Percentiles rank a stretch among this genome's conserved stretches.
Evolutionary conservation across 2,113 vertebrate species (phyloP).

Genomic region (Etia nguti): DNA sequence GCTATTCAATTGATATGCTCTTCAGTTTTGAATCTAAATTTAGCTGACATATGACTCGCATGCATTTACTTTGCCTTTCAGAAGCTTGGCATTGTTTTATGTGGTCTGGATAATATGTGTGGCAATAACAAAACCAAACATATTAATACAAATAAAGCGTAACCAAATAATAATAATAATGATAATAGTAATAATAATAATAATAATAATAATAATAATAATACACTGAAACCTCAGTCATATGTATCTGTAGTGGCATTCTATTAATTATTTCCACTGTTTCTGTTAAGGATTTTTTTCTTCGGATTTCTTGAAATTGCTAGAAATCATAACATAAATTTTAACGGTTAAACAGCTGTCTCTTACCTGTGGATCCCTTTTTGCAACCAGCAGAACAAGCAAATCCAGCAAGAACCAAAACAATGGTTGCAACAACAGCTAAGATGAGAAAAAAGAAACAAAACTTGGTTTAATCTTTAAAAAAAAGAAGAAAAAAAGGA

Average conservation of each 20-base stretch:
- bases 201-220: no score
- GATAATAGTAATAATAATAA: no score
- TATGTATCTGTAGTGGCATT: no score
- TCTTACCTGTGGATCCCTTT: background rate
- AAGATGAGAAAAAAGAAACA: background rate
- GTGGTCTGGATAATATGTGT: no score
- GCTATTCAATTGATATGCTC: no score
- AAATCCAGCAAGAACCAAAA: background rate
- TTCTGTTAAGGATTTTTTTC: background rate
- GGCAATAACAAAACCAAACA: background rate
- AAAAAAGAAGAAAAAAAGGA: rapidly evolving
- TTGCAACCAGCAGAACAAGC: background rate
- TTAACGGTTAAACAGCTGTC: background rate
- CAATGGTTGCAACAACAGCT: background rate
- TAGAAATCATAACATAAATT: background rate
- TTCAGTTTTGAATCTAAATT: no score
- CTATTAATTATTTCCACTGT: background rate
- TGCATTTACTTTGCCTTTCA: no score
- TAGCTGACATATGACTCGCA: no score
- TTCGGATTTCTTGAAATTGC: background rate
- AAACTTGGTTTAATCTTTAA: background rate
- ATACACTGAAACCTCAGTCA: no score
- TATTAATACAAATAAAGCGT: background rate
- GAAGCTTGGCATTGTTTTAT: no score
- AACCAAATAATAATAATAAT: no score